phyloP scores from a whole-genome alignment of 2,113 vertebrate species.

The Crotalus viridis region DNA sequence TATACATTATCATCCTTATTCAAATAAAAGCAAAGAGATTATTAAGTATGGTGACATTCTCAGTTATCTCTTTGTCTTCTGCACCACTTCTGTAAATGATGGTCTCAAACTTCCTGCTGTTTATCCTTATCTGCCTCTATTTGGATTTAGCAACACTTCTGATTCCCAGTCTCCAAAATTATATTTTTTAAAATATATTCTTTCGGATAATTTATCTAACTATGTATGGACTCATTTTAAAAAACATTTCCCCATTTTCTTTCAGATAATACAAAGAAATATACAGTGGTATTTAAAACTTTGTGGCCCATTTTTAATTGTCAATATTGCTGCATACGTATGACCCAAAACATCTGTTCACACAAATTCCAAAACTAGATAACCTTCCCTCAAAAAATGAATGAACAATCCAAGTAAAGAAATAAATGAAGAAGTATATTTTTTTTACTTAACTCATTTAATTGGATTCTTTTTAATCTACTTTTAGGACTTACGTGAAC shows the following conservation, averaged over 20 bases:
- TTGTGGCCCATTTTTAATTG: background rate
- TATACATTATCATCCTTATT: background rate
- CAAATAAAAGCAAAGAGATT: background rate
- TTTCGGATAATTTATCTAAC: background rate
- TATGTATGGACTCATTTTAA: background rate
- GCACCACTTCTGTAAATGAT: background rate
- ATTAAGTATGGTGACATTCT: constrained; percentile 23
- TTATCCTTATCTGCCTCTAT: background rate
- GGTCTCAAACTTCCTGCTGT: background rate
- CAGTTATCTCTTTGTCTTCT: background rate
- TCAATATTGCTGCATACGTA: background rate
- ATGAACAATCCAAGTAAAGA: background rate
- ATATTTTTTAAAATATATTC: background rate
- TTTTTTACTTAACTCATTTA: background rate
- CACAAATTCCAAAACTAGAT: background rate
- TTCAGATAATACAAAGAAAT: background rate
- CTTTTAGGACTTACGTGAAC: background rate
- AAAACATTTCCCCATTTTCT: background rate
- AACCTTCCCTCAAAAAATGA: background rate
- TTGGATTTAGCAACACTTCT: background rate
- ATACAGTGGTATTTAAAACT: background rate
- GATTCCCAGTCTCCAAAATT: background rate
- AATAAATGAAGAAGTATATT: background rate
- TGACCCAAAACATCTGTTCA: background rate
- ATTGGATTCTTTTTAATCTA: background rate